Evolutionary conservation across 2,888 invertebrate species (phyloP).

Genomic region (Andrena flavipes): DNA sequence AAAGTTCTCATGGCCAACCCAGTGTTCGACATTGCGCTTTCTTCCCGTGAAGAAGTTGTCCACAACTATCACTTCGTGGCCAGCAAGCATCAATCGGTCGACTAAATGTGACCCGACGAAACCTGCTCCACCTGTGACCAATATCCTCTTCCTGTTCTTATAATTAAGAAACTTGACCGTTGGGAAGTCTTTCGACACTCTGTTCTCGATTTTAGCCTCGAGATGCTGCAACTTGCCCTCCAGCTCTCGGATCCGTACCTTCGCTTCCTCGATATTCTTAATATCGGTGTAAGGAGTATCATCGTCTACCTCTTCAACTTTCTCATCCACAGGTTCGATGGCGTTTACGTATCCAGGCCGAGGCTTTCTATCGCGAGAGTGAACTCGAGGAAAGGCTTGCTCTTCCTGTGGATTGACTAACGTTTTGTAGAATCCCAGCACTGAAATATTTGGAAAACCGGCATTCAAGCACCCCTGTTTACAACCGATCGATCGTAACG

Average conservation of each 20-base stretch:
- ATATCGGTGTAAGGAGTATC: slow-evolving; percentile 71
- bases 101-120: slow-evolving; percentile 99
- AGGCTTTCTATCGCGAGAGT: slow-evolving; percentile 44
- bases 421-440: slow-evolving; percentile 84
- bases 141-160: slow-evolving; percentile 95
- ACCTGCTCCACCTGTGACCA: slow-evolving; percentile 98
- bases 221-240: slow-evolving; percentile 90
- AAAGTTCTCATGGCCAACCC: slow-evolving; percentile 99
- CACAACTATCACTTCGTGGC: slow-evolving; percentile 98
- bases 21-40: slow-evolving; percentile 98
- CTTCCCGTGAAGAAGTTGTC: slow-evolving; percentile 99
- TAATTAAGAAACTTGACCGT: slow-evolving; percentile 97
- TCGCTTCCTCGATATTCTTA: slow-evolving; percentile 88
- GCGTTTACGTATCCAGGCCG: slow-evolving; percentile 42
- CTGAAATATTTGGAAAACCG: slow-evolving; percentile 73
- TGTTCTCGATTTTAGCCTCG: slow-evolving; percentile 88
- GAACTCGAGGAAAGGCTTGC: slow-evolving; percentile 65
- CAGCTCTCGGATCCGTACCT: slow-evolving; percentile 88
- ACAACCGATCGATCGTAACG: background rate
- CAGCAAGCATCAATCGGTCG: slow-evolving; percentile 97
- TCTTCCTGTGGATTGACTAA: slow-evolving; percentile 81
- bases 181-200: slow-evolving; percentile 92
- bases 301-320: slow-evolving; percentile 56
- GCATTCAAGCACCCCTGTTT: background rate
- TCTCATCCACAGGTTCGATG: slow-evolving; percentile 36